These are phyloP conservation scores for Tetramorium parvispinum DNA, from an alignment of 1,140 invertebrate species.

Conservation along the genomic window DNA sequence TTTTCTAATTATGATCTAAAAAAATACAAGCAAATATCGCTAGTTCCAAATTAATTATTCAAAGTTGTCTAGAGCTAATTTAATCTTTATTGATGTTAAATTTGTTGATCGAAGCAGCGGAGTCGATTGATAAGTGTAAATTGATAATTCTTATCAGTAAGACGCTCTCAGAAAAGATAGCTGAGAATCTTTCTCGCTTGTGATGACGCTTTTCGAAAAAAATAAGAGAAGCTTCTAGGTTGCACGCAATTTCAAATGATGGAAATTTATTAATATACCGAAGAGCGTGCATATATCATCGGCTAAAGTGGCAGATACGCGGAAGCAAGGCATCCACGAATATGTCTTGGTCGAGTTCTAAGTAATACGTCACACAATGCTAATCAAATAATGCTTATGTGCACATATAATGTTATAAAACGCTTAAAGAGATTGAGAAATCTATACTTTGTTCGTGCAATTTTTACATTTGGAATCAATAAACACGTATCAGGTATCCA, in stretches of 20 bases:
- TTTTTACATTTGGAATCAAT: background rate
- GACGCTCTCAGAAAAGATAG: conserved; percentile 4
- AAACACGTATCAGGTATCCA: background rate
- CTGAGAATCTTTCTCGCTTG: background rate
- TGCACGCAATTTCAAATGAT: background rate
- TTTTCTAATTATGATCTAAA: background rate
- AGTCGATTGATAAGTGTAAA: conserved; percentile 42
- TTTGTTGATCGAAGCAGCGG: conserved; percentile 13
- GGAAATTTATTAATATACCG: background rate
- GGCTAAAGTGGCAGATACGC: background rate
- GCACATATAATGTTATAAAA: background rate
- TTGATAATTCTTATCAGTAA: conserved; percentile 49
- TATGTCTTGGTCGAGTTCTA: background rate
- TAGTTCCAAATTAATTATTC: conserved; percentile 16
- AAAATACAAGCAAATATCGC: background rate
- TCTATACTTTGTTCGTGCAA: background rate
- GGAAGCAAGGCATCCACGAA: background rate
- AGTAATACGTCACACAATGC: background rate
- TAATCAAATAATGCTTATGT: background rate
- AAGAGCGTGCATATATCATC: background rate
- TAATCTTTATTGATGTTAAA: background rate
- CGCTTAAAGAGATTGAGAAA: background rate
- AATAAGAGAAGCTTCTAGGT: background rate
- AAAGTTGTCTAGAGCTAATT: background rate
- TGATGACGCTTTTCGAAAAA: background rate